These are phyloP conservation scores for Capreolus pygargus DNA, from an alignment of 2,113 vertebrate species.

Conservation along the genomic window DNA sequence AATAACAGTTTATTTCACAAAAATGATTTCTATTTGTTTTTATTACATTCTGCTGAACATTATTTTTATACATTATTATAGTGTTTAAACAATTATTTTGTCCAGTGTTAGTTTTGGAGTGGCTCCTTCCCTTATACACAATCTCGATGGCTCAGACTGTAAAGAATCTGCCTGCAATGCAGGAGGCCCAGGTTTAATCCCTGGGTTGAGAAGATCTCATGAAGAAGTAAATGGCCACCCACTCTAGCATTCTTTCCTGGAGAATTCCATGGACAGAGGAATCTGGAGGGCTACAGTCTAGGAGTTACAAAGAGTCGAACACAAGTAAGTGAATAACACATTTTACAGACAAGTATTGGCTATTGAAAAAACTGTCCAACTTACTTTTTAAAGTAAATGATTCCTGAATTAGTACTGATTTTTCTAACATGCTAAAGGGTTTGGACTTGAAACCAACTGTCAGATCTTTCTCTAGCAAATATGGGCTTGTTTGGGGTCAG, in stretches of 20 bases:
- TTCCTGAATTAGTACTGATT: neutral
- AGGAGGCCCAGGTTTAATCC: neutral
- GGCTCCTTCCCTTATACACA: neutral
- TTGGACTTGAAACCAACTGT: neutral
- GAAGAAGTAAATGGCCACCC: neutral
- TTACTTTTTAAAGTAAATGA: neutral
- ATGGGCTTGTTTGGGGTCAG: neutral
- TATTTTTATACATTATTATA: neutral
- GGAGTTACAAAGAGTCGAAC: neutral
- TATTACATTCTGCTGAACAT: neutral
- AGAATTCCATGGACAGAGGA: neutral
- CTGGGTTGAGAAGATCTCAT: neutral
- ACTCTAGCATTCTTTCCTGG: neutral
- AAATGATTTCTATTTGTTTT: neutral
- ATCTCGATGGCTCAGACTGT: neutral
- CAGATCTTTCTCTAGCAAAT: neutral
- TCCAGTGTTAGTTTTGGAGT: neutral
- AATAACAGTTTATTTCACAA: neutral
- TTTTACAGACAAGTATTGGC: neutral
- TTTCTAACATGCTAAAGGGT: neutral
- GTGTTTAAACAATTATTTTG: neutral
- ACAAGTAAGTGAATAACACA: accelerated
- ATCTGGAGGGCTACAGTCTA: neutral
- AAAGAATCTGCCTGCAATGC: neutral
- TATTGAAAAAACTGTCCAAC: neutral